These are phyloP conservation scores for Platichthys flesus DNA, from an alignment of 2,113 vertebrate genomes.

Conservation along the genomic window DNA sequence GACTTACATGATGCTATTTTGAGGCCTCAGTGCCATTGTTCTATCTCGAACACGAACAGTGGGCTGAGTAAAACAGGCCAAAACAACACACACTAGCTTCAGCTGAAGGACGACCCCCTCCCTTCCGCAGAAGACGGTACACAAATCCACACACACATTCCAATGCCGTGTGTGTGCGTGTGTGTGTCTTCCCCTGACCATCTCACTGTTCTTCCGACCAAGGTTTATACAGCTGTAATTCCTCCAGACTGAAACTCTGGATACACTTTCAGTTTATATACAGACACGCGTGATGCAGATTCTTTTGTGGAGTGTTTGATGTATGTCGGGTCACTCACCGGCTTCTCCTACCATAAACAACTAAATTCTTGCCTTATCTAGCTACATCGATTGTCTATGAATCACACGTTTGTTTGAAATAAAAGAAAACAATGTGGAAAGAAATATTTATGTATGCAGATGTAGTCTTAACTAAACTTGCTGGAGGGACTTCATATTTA, in stretches of 20 bases:
- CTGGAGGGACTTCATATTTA: too few species aligned
- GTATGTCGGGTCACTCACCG: neutral
- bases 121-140: slow-evolving; percentile 64
- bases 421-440: slow-evolving; percentile 20
- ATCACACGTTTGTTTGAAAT: neutral
- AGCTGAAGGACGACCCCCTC: slow-evolving; percentile 69
- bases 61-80: slow-evolving; percentile 60
- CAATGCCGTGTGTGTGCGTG: neutral
- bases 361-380: neutral
- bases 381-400: neutral
- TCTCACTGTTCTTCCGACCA: slow-evolving; percentile 17
- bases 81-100: slow-evolving; percentile 45
- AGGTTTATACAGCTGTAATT: neutral
- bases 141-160: slow-evolving; percentile 60
- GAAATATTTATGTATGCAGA: neutral
- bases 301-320: slow-evolving; percentile 11
- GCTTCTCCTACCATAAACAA: neutral
- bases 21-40: slow-evolving; percentile 64
- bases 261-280: neutral
- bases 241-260: neutral
- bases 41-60: slow-evolving; percentile 45
- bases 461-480: neutral
- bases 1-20: slow-evolving; percentile 44
- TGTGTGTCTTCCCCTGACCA: slow-evolving; percentile 32
- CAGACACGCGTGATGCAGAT: neutral